Evolutionary conservation across 1,140 invertebrate species (phyloP), one percentile per base, ranked within the genome.

Genomic region (Drosophila repleta): DNA sequence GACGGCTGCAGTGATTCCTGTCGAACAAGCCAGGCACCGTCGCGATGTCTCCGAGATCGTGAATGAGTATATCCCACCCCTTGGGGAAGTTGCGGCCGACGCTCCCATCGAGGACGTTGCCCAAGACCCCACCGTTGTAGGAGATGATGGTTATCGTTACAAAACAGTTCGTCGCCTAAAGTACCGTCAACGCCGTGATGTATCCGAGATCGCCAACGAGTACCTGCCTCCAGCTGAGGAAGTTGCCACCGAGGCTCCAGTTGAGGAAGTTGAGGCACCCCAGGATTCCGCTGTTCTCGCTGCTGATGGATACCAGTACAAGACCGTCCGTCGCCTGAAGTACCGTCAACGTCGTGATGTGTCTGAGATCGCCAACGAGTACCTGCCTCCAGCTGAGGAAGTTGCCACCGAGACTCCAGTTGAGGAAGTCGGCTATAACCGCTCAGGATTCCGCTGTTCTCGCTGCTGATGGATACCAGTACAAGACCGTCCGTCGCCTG

Each of bases 1-100:
- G 87, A 90, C 87, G 78, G 87, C 87, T 90, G 87, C 87, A 90
- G 80, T 90, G 83, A 79, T 90, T 90, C 87, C 87, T 69, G 78
- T 90, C 85, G 85, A 90, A 88, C 83, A 83, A 88, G 39, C 74
- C 75, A 82, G 87, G 76, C 87, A 90, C 70, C 87, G 87, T 90
- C 83, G 87, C 37, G 87, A 90, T 74, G 87, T 90, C 57, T 76
- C 80, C 20, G 85, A 90, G 45, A 66, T 85, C 66, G 76, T 65
- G 35, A 76, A 69, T 67, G 88, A 88, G 60, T 90, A 90, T 53
- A 57, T 90, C 45, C 82, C 88, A 37, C 87, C 88, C 13, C 29
- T 49, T 24, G 81, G 84, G 49, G 83, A 72, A 77, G 75, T 74
- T 79, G 69, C 18, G 6, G 39, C 58, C 41, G 70, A 72, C 21